Base-by-base conservation (phyloP, 2,113 vertebrate genomes). In the Toxotes chatareus region DNA sequence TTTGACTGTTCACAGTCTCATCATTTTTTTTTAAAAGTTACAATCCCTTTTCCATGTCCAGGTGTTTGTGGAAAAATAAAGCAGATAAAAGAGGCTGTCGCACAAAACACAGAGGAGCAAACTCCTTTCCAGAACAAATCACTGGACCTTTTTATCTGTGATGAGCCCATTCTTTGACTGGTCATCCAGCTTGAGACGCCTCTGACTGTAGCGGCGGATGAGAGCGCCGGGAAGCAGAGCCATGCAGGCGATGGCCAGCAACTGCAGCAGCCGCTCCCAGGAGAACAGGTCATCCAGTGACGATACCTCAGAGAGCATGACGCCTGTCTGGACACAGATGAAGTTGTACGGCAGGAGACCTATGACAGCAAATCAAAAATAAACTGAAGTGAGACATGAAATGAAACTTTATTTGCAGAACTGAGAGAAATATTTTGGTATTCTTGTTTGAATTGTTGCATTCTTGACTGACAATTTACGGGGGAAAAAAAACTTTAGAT, bases 291-390 rank as follows among this genome's bases (percentile, higher is more conserved):
- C 95, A 73, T 99, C 98, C 91, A 99, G 91, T 19, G 98, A 98
- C 2, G 96, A 97, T 72, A 99, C 90, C 11, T 97, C 96, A 0
- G 98, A 98, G 66, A 99, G 92, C 92, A 99, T 97, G 85, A 96
- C 95, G n/a, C 98, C 98, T 0, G 96, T 98, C 93, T 99, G 98
- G 62, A 99, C 98, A 11, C 98, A 99, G 95, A 99, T 97, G 93
- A 99, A 98, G 89, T 99, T 99, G 88, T 99, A 99, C 0, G 98
- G 98, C 55, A 97, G 94, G 78, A 99, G 95, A 65, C 98, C 98
- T 99, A 61, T 8, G 70, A 63, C 75, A 84, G 53, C 32, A 44
- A 17, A 63, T 0, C 0, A 55, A 51, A 14, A 63, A 21, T 4
- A 57, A 73, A 64, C 14, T 23, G 23, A 6, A 5, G 21, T 71